Conservation (phyloP, 2,113 vertebrate species). For the Azemiops feae region DNA sequence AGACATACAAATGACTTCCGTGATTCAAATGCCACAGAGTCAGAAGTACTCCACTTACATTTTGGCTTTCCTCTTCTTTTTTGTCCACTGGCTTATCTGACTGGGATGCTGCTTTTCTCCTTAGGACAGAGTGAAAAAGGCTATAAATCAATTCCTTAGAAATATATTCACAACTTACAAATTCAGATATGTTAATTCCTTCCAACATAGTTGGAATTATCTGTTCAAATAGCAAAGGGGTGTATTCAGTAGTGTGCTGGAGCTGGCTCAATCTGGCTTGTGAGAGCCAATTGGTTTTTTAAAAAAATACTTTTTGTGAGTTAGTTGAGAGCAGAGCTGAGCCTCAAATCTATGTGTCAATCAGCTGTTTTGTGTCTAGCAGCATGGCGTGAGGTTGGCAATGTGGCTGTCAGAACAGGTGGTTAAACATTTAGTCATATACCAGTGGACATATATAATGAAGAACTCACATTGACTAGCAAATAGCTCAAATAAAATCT, state of each 20-base stretch:
- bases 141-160: conserved; percentile 29
- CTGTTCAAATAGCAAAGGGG: background rate
- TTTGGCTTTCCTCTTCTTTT: conserved; percentile 91
- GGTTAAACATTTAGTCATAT: background rate
- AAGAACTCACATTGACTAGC: background rate
- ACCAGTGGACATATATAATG: background rate
- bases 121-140: conserved; percentile 58
- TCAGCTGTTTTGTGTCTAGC: background rate
- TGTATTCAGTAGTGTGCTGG: background rate
- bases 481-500: background rate
- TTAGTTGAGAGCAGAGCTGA: background rate
- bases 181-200: background rate
- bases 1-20: background rate
- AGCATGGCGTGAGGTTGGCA: background rate
- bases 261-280: background rate
- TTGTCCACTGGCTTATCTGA: conserved; percentile 92
- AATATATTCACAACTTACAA: background rate
- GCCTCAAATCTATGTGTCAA: background rate
- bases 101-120: conserved; percentile 96
- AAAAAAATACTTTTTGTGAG: background rate
- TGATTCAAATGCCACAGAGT: background rate
- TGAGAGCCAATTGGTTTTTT: background rate
- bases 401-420: background rate
- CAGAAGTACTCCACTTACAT: conserved; percentile 74
- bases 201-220: background rate